Evolutionary conservation across 1,140 invertebrate species (phyloP).

Genomic region (Hermetia illucens): DNA sequence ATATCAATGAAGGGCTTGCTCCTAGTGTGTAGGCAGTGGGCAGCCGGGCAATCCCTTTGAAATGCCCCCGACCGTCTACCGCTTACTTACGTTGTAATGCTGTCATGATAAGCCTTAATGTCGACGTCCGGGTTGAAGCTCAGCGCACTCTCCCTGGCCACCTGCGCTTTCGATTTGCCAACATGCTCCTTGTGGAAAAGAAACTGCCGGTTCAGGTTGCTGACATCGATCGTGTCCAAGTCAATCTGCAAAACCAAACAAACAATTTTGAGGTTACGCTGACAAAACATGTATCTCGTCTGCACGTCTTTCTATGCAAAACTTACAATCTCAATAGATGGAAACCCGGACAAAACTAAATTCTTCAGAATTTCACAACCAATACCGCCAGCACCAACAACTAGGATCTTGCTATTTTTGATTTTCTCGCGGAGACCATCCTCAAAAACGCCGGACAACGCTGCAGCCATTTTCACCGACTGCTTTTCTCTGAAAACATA

Average conservation of each 20-base stretch:
- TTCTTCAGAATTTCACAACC: slow-evolving; percentile 98
- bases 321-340: slow-evolving; percentile 87
- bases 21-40: too few relatives aligned
- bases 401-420: slow-evolving; percentile 46
- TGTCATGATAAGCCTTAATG: slow-evolving; percentile 84
- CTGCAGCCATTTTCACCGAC: slow-evolving; percentile 52
- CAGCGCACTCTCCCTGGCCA: slow-evolving; percentile 78
- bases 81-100: slow-evolving; percentile 68
- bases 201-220: slow-evolving; percentile 97
- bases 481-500: not conserved
- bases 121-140: slow-evolving; percentile 78
- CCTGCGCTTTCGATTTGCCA: slow-evolving; percentile 84
- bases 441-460: slow-evolving; percentile 45
- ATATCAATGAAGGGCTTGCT: too few relatives aligned
- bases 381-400: slow-evolving; percentile 97
- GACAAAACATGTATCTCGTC: not conserved
- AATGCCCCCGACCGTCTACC: not conserved
- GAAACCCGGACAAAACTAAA: slow-evolving; percentile 87
- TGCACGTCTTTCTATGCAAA: not conserved
- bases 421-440: slow-evolving; percentile 40
- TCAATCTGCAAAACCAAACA: slow-evolving; percentile 71
- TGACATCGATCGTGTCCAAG: slow-evolving; percentile 99
- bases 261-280: slow-evolving; percentile 7
- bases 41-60: not conserved
- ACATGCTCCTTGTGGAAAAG: slow-evolving; percentile 96